Percentiles rank a stretch among this genome's conserved stretches.
Conservation (phyloP, 2,888 invertebrate genomes). For the Lochmaea capreae region DNA sequence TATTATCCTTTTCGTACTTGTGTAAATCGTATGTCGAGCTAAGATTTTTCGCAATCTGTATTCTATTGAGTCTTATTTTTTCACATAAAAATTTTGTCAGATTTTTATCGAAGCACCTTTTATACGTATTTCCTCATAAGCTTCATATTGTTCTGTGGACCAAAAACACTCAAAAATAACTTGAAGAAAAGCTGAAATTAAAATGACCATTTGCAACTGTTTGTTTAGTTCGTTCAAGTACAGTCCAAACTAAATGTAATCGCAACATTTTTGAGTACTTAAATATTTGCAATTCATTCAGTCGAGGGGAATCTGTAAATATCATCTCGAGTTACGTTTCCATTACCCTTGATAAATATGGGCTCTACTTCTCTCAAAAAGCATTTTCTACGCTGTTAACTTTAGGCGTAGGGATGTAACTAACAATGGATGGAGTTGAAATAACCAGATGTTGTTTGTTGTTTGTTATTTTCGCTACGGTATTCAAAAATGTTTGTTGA, state of each 20-base stretch:
- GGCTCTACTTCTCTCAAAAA: neutral
- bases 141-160: too few relatives aligned
- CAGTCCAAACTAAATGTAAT: conserved; percentile 1
- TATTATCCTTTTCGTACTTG: too few relatives aligned
- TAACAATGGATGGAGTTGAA: neutral
- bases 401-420: neutral
- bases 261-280: conserved; percentile 18
- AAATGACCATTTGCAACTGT: conserved; percentile 10
- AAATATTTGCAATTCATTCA: conserved; percentile 23
- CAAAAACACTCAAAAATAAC: too few relatives aligned
- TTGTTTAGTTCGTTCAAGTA: conserved; percentile 16
- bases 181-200: neutral
- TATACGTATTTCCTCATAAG: too few relatives aligned
- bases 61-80: too few relatives aligned
- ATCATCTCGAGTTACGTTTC: conserved; percentile 20
- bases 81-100: too few relatives aligned
- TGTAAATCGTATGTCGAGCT: too few relatives aligned
- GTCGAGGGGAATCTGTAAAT: conserved; percentile 16
- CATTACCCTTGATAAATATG: conserved; percentile 21
- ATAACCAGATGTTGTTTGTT: conserved; percentile 1
- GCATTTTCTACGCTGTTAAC: conserved; percentile 22
- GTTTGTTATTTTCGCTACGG: too few relatives aligned
- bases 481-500: too few relatives aligned
- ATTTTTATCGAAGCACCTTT: too few relatives aligned
- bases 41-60: too few relatives aligned